Percentiles rank a stretch among this genome's conserved stretches.
phyloP scores from a whole-genome alignment of 2,797 vertebrate species.

The Parauchenoglanis ngamensis region DNA sequence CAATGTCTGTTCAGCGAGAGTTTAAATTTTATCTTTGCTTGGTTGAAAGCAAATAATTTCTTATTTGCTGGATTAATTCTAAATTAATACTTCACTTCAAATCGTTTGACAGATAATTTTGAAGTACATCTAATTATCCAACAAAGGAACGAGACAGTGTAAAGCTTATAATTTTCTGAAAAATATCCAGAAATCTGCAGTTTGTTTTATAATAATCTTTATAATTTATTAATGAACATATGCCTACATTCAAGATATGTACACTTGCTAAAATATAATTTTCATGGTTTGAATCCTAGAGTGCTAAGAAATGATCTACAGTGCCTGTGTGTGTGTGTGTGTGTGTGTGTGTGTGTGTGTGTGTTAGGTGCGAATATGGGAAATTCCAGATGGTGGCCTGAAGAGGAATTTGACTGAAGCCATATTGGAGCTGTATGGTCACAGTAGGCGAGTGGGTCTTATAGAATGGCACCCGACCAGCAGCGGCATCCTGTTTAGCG shows the following conservation, averaged over 20 bases:
- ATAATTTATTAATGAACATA: background rate
- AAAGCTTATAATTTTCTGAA: background rate
- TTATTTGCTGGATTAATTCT: background rate
- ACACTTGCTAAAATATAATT: background rate
- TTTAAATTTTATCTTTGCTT: background rate
- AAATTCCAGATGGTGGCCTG: conserved; percentile 92
- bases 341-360: conserved; percentile 28
- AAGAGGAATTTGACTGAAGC: conserved; percentile 91
- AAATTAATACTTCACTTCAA: background rate
- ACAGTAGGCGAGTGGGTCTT: conserved; percentile 95
- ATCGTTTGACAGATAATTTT: background rate
- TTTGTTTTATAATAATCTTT: background rate
- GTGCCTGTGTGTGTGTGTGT: conserved; percentile 28
- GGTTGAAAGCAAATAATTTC: background rate
- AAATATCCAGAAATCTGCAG: background rate
- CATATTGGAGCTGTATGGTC: conserved; percentile 89
- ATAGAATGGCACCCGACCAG: conserved; percentile 97
- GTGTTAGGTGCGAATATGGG: conserved; percentile 92
- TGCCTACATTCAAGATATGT: background rate
- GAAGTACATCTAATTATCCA: background rate
- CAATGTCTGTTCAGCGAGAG: too few species aligned
- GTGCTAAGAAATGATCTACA: background rate
- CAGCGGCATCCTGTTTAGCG: conserved; percentile 95
- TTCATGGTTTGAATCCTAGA: background rate
- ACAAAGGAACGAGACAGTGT: background rate